phyloP scores from a whole-genome alignment of 2,113 vertebrate genomes.

The Melospiza melodia region DNA sequence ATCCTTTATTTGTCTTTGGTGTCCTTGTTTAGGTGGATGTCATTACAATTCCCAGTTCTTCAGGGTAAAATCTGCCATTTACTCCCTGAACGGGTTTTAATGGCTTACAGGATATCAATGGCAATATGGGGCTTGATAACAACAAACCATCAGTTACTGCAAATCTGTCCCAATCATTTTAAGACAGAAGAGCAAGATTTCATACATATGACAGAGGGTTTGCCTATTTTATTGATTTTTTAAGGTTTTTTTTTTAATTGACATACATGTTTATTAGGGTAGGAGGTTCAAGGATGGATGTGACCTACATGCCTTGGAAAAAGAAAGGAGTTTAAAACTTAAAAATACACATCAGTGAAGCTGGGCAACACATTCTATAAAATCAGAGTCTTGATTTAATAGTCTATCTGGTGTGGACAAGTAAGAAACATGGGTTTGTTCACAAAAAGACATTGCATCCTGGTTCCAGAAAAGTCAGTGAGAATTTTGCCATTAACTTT shows the following conservation, averaged over 20 bases:
- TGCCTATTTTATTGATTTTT: neutral
- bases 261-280: neutral
- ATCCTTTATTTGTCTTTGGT: neutral
- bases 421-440: slow-evolving; percentile 6
- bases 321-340: neutral
- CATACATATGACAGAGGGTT: neutral
- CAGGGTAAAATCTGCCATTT: neutral
- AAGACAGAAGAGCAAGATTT: neutral
- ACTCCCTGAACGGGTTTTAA: neutral
- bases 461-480: slow-evolving; percentile 24
- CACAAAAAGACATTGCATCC: slow-evolving; percentile 2
- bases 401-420: neutral
- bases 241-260: neutral
- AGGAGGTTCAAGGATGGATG: neutral
- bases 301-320: neutral
- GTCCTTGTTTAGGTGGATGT: neutral
- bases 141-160: neutral
- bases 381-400: neutral
- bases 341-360: neutral
- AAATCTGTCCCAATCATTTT: neutral
- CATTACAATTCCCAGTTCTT: neutral
- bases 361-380: neutral
- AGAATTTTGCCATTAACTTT: slow-evolving; percentile 48
- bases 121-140: neutral
- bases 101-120: neutral